Evolutionary conservation across 2,113 vertebrate species (phyloP), one percentile per base, ranked within the genome.

Genomic region (Chlorocebus sabaeus): DNA sequence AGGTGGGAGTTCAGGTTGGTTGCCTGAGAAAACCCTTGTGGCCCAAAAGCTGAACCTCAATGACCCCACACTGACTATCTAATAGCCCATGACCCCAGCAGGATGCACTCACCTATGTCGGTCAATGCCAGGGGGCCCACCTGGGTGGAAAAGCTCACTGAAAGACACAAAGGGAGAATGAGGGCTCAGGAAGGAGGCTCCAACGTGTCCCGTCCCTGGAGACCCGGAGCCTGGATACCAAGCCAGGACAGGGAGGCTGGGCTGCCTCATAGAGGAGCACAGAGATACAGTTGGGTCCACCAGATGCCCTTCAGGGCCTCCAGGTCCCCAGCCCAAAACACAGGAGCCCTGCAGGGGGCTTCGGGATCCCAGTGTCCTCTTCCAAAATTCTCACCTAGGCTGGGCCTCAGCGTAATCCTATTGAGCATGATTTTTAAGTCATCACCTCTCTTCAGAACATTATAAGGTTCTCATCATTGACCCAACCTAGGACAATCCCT

Each of bases 161-260:
- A 72, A 72, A 40, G 35, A 40, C n/a, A 72, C 18, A 8, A 55
- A 55, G 17, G 52, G 52, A 55, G 52, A 55, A 72, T 0, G 3
- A 9, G 20, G 8, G 70, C 18, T 72, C n/a, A 72, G n/a, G 8
- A 40, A 23, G n/a, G 9, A 73, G n/a, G 10, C 10, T 22, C 18
- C 10, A 5, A 40, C 0, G 8, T 40, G 10, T 2, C 38, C 38
- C 2, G 0, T 5, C 20, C 22, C 11, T 18, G 22, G 70, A 10
- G 4, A 40, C 22, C 22, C 1, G 0, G 10, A 11, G 8, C 35
- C 20, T 1, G 5, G 10, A 73, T 4, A 12, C 38, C 70, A 22
- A 23, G 20, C 70, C 20, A 4, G 10, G 20, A 40, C 4, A 73
- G 5, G 38, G 38, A 40, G 38, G 20, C 38, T 40, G 10, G 5